Base-by-base conservation (phyloP, 2,797 vertebrate species). In the Melanotaenia maccullochi region DNA sequence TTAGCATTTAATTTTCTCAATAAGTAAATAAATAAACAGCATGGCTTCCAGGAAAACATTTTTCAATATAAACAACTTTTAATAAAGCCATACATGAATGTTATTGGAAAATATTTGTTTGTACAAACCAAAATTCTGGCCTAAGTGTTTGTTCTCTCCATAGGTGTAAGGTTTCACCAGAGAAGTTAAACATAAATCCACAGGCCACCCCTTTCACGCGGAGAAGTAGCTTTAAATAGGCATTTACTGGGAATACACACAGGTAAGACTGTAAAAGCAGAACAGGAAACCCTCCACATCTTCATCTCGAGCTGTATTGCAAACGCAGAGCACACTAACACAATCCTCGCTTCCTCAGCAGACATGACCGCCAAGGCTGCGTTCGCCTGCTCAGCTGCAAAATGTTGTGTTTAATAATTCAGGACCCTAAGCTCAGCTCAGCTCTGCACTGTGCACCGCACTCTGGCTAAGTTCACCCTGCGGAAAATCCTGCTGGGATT, bases 401-500 rank as follows among this genome's bases (percentile, higher is more conserved):
- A 92, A 91, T 91, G 83, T 75, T 79, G 78, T 71, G 66, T 90
- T 94, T 87, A 95, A 94, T 94, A 93, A 95, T 95, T 93, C 91
- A 95, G 73, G 82, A 90, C 64, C 85, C 64, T 38, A 11, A 44
- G 42, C 42, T 44, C 85, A 70, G 87, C 77, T 75, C 74, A 65
- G 82, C 75, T 78, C 85, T 79, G 83, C 85, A 82, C 65, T 60
- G 14, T 49, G 56, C 68, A 75, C 65, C n/a, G 18, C 82, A 70
- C 79, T 78, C 72, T 60, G 73, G 68, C 74, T 79, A 68, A 82
- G 72, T 79, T 85, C 82, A 80, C 82, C 83, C 85, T 80, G 82
- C 66, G 11, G 80, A 86, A 88, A 79, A 60, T 65, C 84, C 76
- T 68, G 57, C 76, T 44, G 73, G 69, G 82, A 76, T 61, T 44